Evolutionary conservation across 2,888 invertebrate genomes (phyloP).

Genomic region (Meteorus cinctellus): DNA sequence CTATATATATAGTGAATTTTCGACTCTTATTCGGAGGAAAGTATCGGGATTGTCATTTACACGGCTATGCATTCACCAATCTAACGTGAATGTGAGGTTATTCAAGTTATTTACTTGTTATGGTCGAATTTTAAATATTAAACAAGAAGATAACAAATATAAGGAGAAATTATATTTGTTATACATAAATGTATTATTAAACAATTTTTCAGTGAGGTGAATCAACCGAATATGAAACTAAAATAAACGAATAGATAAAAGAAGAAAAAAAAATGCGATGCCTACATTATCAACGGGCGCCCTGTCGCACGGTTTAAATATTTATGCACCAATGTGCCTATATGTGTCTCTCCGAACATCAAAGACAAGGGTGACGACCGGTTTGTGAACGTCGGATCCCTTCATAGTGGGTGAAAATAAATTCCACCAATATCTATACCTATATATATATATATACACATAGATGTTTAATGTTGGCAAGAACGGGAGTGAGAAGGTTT

Average conservation of each 20-base stretch:
- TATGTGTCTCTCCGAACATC: constrained; percentile 63
- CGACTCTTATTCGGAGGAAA: no score
- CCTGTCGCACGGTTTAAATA: constrained; percentile 64
- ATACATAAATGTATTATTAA: background rate
- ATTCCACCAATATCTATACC: constrained; percentile 58
- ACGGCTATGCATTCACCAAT: no score
- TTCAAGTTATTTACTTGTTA: no score
- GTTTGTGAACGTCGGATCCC: constrained; percentile 51
- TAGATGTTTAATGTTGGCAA: background rate
- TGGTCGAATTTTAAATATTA: background rate
- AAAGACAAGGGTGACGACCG: constrained; percentile 59
- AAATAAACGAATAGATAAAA: background rate
- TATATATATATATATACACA: background rate
- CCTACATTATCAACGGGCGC: constrained; percentile 60
- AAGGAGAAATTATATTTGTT: background rate
- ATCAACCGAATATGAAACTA: background rate
- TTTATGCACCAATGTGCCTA: constrained; percentile 68
- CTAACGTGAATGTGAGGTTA: no score
- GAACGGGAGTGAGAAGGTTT: constrained; percentile 10
- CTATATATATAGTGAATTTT: no score
- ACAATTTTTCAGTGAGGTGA: background rate
- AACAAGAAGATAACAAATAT: background rate
- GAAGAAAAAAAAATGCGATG: constrained; percentile 51
- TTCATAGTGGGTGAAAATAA: constrained; percentile 70
- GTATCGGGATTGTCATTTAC: no score